Percentiles rank a stretch among this genome's conserved stretches.
These are phyloP conservation scores for Bombylius discolor DNA, from an alignment of 2,888 invertebrate species.

Conservation along the genomic window DNA sequence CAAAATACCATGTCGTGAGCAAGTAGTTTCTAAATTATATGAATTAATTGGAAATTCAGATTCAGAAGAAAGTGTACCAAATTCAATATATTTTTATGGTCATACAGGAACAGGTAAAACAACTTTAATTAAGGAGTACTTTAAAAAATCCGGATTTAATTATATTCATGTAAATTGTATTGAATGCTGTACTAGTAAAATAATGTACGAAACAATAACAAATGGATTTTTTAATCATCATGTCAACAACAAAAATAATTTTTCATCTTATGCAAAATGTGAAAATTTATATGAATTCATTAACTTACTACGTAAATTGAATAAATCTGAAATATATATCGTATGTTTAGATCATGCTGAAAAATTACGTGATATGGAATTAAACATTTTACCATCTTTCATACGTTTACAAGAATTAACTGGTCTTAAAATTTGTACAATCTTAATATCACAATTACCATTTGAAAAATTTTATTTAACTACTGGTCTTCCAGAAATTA, in stretches of 20 bases:
- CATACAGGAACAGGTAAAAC: constrained; percentile 75
- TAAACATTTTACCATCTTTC: constrained; percentile 57
- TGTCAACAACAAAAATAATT: constrained; percentile 32
- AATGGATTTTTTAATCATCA: constrained; percentile 41
- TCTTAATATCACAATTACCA: constrained; percentile 63
- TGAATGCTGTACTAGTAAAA: constrained; percentile 64
- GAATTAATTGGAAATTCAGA: constrained; percentile 35
- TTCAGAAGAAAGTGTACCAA: constrained; percentile 48
- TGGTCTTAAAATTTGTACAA: constrained; percentile 54
- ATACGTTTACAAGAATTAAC: constrained; percentile 61
- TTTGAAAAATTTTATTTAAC: constrained; percentile 69
- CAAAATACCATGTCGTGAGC: constrained; percentile 29
- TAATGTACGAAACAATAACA: constrained; percentile 64
- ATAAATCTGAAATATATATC: constrained; percentile 40
- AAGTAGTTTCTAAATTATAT: constrained; percentile 20
- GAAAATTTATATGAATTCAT: constrained; percentile 58
- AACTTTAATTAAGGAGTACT: constrained; percentile 47
- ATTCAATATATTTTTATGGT: constrained; percentile 66
- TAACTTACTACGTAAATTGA: constrained; percentile 32
- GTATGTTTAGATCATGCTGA: constrained; percentile 73
- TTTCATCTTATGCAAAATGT: constrained; percentile 41
- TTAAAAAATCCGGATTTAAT: constrained; percentile 42
- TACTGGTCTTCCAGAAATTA: constrained; percentile 55
- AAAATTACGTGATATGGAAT: constrained; percentile 59
- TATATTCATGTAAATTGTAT: constrained; percentile 61